Evolutionary conservation across 2,797 vertebrate genomes (phyloP).

Genomic region (Pteropus rufus): DNA sequence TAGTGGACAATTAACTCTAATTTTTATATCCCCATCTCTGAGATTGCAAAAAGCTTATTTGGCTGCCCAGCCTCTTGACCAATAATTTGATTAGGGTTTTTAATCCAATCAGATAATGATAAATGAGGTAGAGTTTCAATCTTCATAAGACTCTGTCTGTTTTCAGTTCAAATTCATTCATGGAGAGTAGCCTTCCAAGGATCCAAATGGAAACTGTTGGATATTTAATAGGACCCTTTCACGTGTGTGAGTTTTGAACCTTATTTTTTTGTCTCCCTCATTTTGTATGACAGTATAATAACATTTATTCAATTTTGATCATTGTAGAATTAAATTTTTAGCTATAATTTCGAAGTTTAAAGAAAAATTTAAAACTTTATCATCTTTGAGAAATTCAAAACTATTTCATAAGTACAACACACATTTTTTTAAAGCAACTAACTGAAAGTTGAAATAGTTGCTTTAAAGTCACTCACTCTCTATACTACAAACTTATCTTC

Average conservation of each 20-base stretch:
- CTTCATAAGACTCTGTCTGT: background rate
- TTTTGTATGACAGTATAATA: background rate
- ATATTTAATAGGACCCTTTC: background rate
- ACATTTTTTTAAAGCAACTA: background rate
- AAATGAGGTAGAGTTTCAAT: background rate
- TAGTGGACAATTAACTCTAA: background rate
- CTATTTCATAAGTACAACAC: background rate
- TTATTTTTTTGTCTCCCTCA: background rate
- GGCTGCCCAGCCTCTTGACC: background rate
- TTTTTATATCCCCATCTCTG: background rate
- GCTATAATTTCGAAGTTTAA: background rate
- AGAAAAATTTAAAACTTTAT: background rate
- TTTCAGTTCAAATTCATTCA: background rate
- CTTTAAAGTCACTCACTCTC: background rate
- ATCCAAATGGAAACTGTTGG: background rate
- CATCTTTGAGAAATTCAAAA: background rate
- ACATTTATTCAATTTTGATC: background rate
- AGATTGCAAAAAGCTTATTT: background rate
- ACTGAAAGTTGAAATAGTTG: background rate
- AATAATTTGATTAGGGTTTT: background rate
- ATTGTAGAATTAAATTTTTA: background rate
- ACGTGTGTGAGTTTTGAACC: background rate
- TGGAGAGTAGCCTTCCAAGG: background rate
- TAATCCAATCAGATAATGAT: background rate
- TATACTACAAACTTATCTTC: background rate